Base-by-base conservation (phyloP, 2,797 vertebrate species). In the Ptychadena robeensis region DNA sequence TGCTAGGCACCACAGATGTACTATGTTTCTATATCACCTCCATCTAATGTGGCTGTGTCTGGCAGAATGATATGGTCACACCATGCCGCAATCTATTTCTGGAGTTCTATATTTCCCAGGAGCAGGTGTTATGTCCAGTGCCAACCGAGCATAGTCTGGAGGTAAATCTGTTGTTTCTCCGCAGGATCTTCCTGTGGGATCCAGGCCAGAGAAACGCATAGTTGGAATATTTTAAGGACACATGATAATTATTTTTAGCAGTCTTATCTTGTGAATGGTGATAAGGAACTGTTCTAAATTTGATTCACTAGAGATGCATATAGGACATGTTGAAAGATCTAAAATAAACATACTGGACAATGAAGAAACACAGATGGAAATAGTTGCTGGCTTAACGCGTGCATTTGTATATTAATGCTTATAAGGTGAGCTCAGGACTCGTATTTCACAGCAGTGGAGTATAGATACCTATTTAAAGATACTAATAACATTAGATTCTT, bases 221-320 rank as follows among this genome's bases (percentile, higher is more conserved):
- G 84, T 88, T 90, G 53, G 87, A 70, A 67, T 48, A 35, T 83
- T 87, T 15, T 0, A 83, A 74, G 90, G 82, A 85, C 87, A 81
- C 9, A 74, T 85, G 83, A 32, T 8, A 48, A 87, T 89, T 90
- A 89, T 88, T 87, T 87, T 86, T 87, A 85, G 85, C 48, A 73
- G 75, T 79, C 64, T 79, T 87, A 28, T 86, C 85, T 86, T 53
- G 8, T 66, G 63, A 68, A 18, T 53, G 0, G 73, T 0, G 85
- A 88, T 87, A 87, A 89, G 87, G 34, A 82, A 88, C n/a, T 71
- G n/a, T 83, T 66, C 30, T 80, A 63, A 57, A 34, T 38, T 34
- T 30, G 38, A 35, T 61, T 30, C 14, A 1, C 72, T 32, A 25
- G 70, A 76, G 74, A 84, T 84, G 71, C 80, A 65, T 32, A 30